Evolutionary conservation across 2,113 vertebrate species (phyloP), one percentile per base, ranked within the genome.

Genomic region (Morone saxatilis): DNA sequence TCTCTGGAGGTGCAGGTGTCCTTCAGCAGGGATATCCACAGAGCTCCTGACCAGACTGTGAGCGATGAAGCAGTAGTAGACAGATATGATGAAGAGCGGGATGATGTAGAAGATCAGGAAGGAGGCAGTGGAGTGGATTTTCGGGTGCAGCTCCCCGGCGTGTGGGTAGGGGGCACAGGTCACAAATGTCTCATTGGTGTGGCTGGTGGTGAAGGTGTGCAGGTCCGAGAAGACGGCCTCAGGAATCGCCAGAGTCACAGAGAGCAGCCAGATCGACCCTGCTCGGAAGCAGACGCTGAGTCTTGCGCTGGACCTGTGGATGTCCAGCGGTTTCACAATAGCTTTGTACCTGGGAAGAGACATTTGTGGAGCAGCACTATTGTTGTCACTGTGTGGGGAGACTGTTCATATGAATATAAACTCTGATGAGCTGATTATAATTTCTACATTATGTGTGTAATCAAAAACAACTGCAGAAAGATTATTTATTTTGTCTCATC

Each of bases 31-130:
- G 78, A 99, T 94, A 81, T 97, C 96, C 83, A 90, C 95, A 17
- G 97, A 96, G 57, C 98, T 99, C 83, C 91, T 96, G 90, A 97
- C 94, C 93, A 99, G 94, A 83, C 98, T 98, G 87, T 92, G 96
- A 78, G 98, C 98, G 79, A 99, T 99, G 94, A 98, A 97, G 90
- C 95, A 96, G 91, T 99, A 99, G 91, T 99, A 99, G 3, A 99
- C 94, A 0, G 97, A 97, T 91, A 99, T 99, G 82, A 98, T 95
- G 16, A 96, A 94, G 16, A 99, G 96, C 0, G 98, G 98, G 57
- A 98, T 96, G 83, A 98, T 45, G 69, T 99, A 99, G 92, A 99
- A 97, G 88, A 98, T 96, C 66, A 99, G 95, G 90, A 99, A 98
- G 57, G 96, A 98, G 45, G 95, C 96, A 84, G 95, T 98, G 71